phyloP scores from a whole-genome alignment of 1,140 invertebrate species.

The Drosophila punjabiensis region DNA sequence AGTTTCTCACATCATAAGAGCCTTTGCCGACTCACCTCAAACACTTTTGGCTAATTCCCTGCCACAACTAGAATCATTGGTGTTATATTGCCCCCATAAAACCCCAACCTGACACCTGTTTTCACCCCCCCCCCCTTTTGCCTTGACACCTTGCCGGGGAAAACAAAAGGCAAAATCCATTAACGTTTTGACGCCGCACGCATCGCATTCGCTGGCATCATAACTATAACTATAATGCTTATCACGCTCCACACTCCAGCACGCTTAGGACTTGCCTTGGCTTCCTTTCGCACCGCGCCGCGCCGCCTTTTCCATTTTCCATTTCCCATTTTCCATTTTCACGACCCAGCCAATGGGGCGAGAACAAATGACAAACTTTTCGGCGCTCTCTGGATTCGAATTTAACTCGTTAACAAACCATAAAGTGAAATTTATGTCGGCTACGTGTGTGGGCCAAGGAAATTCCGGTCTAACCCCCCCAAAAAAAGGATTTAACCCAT shows the following conservation, averaged over 20 bases:
- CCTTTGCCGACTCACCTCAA: neutral
- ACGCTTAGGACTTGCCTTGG: conserved; percentile 49
- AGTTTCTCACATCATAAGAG: conserved; percentile 1
- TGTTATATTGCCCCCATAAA: conserved; percentile 10
- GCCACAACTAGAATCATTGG: conserved; percentile 11
- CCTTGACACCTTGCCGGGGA: conserved; percentile 44
- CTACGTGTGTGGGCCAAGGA: conserved; percentile 72
- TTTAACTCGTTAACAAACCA: conserved; percentile 84
- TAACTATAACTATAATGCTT: conserved; percentile 76
- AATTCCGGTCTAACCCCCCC: neutral
- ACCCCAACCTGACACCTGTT: neutral
- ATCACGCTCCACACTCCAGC: conserved; percentile 74
- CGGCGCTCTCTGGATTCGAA: conserved; percentile 75
- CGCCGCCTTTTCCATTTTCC: neutral
- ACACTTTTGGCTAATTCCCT: conserved; percentile 23
- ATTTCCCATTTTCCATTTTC: conserved; percentile 42
- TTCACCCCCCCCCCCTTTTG: neutral
- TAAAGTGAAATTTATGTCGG: conserved; percentile 81
- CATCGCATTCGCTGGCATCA: conserved; percentile 41
- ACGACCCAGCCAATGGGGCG: conserved; percentile 57
- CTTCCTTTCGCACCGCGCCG: conserved; percentile 1
- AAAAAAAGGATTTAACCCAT: conserved; percentile 13
- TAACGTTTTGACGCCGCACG: conserved; percentile 53
- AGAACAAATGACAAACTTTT: conserved; percentile 77
- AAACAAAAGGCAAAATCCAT: conserved; percentile 63